phyloP scores from a whole-genome alignment of 1,140 invertebrate species.

The Panulirus ornatus region DNA sequence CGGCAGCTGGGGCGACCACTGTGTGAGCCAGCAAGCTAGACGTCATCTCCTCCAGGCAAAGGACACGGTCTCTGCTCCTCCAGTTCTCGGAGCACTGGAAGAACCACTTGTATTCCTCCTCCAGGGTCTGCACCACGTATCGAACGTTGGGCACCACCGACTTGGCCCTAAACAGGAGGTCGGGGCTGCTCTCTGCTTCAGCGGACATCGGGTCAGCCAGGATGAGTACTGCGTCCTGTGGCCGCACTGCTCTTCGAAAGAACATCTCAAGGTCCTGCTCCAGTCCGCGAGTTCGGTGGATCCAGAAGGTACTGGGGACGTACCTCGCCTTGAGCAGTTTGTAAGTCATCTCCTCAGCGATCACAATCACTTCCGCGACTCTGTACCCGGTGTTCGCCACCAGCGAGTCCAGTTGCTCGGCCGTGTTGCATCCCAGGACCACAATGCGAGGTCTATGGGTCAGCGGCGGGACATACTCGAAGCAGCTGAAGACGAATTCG shows the following conservation, averaged over 20 bases:
- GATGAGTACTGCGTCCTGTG: not conserved
- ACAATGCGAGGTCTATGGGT: not conserved
- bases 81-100: not conserved
- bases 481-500: not conserved
- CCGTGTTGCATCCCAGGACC: not conserved
- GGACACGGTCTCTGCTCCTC: not conserved
- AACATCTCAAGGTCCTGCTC: not conserved
- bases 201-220: not conserved
- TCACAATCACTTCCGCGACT: not conserved
- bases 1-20: not conserved
- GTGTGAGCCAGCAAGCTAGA: not conserved
- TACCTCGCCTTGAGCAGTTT: not conserved
- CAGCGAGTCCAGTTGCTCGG: too few species aligned
- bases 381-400: too few species aligned
- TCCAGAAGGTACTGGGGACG: too few species aligned
- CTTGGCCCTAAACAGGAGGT: not conserved
- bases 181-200: not conserved
- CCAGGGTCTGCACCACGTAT: not conserved
- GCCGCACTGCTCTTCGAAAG: too few species aligned
- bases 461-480: conserved; percentile 5
- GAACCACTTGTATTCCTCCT: not conserved
- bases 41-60: not conserved
- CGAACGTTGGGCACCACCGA: not conserved
- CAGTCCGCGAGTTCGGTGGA: not conserved
- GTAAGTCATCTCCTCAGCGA: not conserved